Base-by-base conservation (phyloP, 2,888 invertebrate genomes). In the Apotomis betuletana region DNA sequence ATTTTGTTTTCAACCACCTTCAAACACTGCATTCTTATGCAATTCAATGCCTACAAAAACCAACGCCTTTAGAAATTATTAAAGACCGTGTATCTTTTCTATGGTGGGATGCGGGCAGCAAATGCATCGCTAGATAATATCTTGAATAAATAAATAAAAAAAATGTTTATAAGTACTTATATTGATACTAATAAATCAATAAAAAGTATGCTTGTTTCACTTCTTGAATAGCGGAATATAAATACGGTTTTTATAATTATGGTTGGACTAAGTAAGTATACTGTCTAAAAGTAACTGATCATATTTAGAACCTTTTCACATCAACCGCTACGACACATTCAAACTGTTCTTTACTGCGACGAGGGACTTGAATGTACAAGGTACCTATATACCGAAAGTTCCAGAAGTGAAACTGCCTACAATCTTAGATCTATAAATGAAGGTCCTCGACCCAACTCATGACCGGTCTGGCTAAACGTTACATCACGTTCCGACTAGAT, bases 381-480 rank as follows among this genome's bases (percentile, higher is more conserved):
- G 27, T 27, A 27, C 27, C 27, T 27, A 2, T 27, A 27, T 41
- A 41, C 6, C 41, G 6, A 41, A 41, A 41, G 27, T 65, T 65
- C 27, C 36, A 27, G 55, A 57, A 46, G 27, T 36, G 27, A 57
- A 64, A 46, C 44, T 12, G 8, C 41, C 15, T 27, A 8, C 41
- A 13, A 27, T 57, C 67, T 71, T 62, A 71, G 41, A 49, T 51
- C 61, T 71, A 62, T 69, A 69, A 63, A 70, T 64, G 51, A 75
- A 77, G 75, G 76, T 74, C 74, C 67, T 72, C 72, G 75, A 74
- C 87, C 83, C 90, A 90, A 89, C 77, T 84, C 82, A 88, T 89
- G 90, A 91, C 91, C 91, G 89, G 88, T 86, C 87, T 84, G 86
- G 85, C 87, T 87, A 88, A 87, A 87, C 80, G 82, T 80, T 77